Evolutionary conservation across 2,888 invertebrate genomes (phyloP).

Genomic region (Keiferia lycopersicella): DNA sequence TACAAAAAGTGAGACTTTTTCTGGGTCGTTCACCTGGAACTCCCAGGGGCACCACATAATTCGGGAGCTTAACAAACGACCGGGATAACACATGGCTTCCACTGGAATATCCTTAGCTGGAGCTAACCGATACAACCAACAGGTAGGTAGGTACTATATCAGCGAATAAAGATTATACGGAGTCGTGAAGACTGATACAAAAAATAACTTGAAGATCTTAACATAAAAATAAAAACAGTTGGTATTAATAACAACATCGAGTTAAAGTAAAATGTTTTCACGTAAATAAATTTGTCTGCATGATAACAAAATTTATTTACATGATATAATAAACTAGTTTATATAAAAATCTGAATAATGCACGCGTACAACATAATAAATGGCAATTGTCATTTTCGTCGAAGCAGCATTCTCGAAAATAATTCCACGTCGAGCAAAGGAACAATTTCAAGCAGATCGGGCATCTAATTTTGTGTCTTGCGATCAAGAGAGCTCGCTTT

Average conservation of each 20-base stretch:
- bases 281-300: too few species aligned
- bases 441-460: slow-evolving; percentile 43
- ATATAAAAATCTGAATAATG: too few species aligned
- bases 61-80: slow-evolving; percentile 61
- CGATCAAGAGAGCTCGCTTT: slow-evolving; percentile 60
- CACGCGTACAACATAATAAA: neutral
- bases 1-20: slow-evolving; percentile 53
- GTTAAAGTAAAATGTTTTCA: too few species aligned
- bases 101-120: slow-evolving; percentile 28
- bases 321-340: too few species aligned
- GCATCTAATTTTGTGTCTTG: slow-evolving; percentile 63
- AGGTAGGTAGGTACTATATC: neutral
- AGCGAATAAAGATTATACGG: neutral
- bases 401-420: neutral
- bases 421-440: slow-evolving; percentile 32
- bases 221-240: too few species aligned
- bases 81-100: slow-evolving; percentile 58
- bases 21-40: slow-evolving; percentile 53
- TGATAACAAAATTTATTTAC: too few species aligned
- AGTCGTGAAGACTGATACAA: too few species aligned
- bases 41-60: slow-evolving; percentile 65
- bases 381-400: neutral
- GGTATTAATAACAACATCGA: too few species aligned
- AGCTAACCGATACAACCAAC: slow-evolving; percentile 10
- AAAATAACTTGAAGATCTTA: too few species aligned